Evolutionary conservation across 2,797 vertebrate species (phyloP).

Genomic region (Odontamblyopus rebecca): DNA sequence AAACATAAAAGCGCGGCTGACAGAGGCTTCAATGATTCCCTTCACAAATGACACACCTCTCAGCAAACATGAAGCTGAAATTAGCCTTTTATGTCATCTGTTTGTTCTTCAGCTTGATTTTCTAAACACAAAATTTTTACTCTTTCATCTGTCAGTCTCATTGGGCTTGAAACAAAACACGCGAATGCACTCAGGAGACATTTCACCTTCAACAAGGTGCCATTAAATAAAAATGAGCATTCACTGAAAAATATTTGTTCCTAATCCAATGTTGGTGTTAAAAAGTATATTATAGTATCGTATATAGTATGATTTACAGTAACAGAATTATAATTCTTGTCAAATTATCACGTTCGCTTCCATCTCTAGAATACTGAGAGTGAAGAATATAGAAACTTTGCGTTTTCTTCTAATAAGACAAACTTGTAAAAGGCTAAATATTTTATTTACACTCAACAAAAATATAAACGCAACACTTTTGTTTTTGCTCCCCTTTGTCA

Average conservation of each 20-base stretch:
- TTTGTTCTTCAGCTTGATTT: conserved; percentile 13
- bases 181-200: conserved; percentile 2
- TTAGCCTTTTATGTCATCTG: neutral
- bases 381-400: too few relatives aligned
- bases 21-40: neutral
- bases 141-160: conserved; percentile 10
- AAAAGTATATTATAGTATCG: neutral
- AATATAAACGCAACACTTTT: too few relatives aligned
- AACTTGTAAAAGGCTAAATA: too few relatives aligned
- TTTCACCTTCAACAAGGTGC: neutral
- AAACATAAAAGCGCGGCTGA: conserved; percentile 5
- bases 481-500: too few relatives aligned
- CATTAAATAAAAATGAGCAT: conserved; percentile 14
- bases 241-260: conserved; percentile 2
- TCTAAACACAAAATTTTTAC: neutral
- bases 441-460: too few relatives aligned
- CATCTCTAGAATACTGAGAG: too few relatives aligned
- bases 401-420: too few relatives aligned
- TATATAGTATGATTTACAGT: neutral
- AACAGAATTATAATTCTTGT: neutral
- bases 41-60: conserved; percentile 7
- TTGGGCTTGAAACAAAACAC: neutral
- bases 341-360: too few relatives aligned
- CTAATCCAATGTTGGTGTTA: neutral
- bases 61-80: neutral